Percentiles rank a stretch among this genome's conserved stretches.
Conservation (phyloP, 2,797 vertebrate species). For the Megalops cyprinoides region DNA sequence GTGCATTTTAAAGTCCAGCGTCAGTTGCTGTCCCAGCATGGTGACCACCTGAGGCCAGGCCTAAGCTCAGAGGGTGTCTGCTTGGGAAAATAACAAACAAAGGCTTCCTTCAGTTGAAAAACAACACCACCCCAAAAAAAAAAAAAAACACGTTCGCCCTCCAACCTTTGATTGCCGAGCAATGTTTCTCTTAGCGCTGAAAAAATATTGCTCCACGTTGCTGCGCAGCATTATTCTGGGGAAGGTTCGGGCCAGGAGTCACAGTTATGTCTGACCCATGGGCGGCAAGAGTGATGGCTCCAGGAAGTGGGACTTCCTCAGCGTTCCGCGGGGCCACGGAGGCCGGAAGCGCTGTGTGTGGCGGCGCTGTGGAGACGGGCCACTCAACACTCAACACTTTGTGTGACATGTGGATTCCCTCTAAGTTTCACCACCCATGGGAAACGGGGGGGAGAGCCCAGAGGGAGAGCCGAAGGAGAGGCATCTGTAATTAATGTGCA, state of each 20-base stretch:
- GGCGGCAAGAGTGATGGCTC: constrained; percentile 62
- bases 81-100: constrained; percentile 39
- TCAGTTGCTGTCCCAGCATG: not conserved
- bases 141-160: constrained; percentile 54
- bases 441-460: constrained; percentile 16
- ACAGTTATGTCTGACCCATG: constrained; percentile 59
- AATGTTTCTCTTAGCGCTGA: constrained; percentile 61
- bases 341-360: constrained; percentile 61
- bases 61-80: constrained; percentile 13
- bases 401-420: constrained; percentile 47
- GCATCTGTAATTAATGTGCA: constrained; percentile 50
- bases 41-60: not conserved
- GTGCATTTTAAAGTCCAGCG: not conserved
- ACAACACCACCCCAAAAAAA: constrained; percentile 29
- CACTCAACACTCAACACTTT: constrained; percentile 43
- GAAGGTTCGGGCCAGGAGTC: constrained; percentile 59
- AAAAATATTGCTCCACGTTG: constrained; percentile 53
- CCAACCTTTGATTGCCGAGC: constrained; percentile 43
- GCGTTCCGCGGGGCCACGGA: constrained; percentile 42
- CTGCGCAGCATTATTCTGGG: constrained; percentile 32
- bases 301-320: constrained; percentile 71
- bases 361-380: constrained; percentile 39
- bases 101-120: constrained; percentile 48
- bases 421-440: constrained; percentile 34
- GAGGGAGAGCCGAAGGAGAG: constrained; percentile 37